Evolutionary conservation across 1,140 invertebrate species (phyloP).

Genomic region (Sycophila sp.): DNA sequence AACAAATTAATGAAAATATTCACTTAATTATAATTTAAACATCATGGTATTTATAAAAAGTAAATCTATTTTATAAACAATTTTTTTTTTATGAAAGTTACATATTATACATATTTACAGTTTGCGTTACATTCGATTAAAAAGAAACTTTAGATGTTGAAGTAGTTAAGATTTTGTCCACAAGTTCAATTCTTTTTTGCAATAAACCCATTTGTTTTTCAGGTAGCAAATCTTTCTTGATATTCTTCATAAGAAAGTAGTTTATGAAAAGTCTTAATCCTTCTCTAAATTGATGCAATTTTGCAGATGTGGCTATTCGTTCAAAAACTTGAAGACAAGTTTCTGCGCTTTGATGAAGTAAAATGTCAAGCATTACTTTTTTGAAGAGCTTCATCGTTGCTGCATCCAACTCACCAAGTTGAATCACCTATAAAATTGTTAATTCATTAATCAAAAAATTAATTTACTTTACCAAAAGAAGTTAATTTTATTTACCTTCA

Average conservation of each 20-base stretch:
- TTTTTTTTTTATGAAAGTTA: not conserved
- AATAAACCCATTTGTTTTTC: conserved; percentile 67
- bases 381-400: conserved; percentile 75
- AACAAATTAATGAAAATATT: not conserved
- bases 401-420: conserved; percentile 83
- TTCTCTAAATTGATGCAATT: conserved; percentile 79
- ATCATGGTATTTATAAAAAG: not conserved
- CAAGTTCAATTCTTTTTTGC: conserved; percentile 65
- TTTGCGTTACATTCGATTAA: no score
- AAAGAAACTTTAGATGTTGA: conserved; percentile 25
- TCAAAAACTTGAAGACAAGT: conserved; percentile 73
- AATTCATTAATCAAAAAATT: no score
- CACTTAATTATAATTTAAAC: not conserved
- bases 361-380: conserved; percentile 75
- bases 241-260: conserved; percentile 79
- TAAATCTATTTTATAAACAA: not conserved
- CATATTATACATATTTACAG: conserved; percentile 1
- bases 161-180: conserved; percentile 69
- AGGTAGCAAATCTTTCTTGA: conserved; percentile 62
- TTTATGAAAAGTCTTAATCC: conserved; percentile 81
- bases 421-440: no score
- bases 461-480: not conserved
- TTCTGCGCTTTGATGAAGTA: conserved; percentile 72
- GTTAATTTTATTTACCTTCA: conserved; percentile 76
- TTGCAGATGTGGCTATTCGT: conserved; percentile 72